phyloP scores from a whole-genome alignment of 2,888 invertebrate species.

The Athalia cordata region DNA sequence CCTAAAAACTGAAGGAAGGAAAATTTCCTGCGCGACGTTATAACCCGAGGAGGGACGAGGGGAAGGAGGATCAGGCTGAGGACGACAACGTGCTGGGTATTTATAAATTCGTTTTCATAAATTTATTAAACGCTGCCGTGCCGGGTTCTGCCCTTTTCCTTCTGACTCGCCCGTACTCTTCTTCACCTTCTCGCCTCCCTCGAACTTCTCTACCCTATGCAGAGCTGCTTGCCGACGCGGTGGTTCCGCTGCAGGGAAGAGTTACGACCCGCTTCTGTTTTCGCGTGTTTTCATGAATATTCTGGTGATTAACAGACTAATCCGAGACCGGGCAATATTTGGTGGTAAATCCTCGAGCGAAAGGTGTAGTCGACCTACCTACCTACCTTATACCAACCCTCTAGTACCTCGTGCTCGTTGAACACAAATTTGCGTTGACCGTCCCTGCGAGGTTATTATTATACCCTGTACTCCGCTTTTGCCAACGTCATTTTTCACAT shows the following conservation, averaged over 20 bases:
- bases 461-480: constrained; percentile 1
- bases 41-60: neutral
- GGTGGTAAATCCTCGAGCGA: constrained; percentile 38
- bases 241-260: constrained; percentile 21
- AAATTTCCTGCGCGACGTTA: neutral
- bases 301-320: constrained; percentile 45
- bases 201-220: neutral
- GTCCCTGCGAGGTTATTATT: neutral
- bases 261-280: constrained; percentile 43
- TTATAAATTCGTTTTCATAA: constrained; percentile 45
- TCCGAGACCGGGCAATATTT: constrained; percentile 45
- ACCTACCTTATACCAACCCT: neutral
- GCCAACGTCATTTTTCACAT: neutral
- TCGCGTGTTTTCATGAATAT: constrained; percentile 45
- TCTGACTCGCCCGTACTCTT: neutral
- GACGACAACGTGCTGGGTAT: constrained; percentile 31
- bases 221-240: neutral
- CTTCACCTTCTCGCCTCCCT: neutral
- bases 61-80: neutral
- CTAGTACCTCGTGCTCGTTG: neutral
- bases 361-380: constrained; percentile 29
- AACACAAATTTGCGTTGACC: constrained; percentile 40
- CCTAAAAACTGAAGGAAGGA: constrained; percentile 33
- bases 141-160: constrained; percentile 24
- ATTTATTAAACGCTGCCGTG: constrained; percentile 37